Conservation (phyloP, 2,113 vertebrate genomes). For the Stegastes partitus region DNA sequence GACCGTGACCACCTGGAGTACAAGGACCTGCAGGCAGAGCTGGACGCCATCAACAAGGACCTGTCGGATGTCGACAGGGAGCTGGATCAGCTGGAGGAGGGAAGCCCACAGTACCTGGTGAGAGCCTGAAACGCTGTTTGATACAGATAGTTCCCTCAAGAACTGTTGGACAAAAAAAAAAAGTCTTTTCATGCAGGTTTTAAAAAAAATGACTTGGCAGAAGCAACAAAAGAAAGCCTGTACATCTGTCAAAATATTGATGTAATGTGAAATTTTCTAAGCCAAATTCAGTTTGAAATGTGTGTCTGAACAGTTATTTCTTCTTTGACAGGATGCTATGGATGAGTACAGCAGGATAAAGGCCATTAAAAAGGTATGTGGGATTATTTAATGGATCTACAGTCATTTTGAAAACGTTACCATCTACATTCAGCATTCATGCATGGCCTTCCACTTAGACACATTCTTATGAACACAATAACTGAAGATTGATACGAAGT, state of each 20-base stretch:
- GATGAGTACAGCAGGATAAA: constrained; percentile 87
- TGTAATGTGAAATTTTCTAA: constrained; percentile 2
- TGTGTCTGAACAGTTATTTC: not conserved
- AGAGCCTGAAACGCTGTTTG: constrained; percentile 15
- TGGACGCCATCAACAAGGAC: constrained; percentile 86
- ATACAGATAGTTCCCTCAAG: not conserved
- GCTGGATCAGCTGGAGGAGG: constrained; percentile 86
- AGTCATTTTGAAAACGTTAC: not conserved
- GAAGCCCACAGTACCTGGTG: constrained; percentile 87
- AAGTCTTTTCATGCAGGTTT: too few species aligned
- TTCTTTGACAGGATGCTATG: constrained; percentile 79
- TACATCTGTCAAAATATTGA: not conserved
- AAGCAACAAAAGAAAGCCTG: not conserved
- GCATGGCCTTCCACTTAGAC: too few species aligned
- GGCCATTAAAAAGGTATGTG: constrained; percentile 81
- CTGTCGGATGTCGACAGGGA: constrained; percentile 84
- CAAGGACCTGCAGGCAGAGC: constrained; percentile 86
- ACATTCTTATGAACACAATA: too few species aligned
- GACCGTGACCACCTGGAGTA: constrained; percentile 88
- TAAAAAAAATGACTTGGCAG: too few species aligned
- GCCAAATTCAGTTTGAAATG: not conserved
- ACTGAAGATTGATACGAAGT: too few species aligned
- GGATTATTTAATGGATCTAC: not conserved
- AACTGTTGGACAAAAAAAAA: not conserved
- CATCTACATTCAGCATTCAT: too few species aligned